phyloP scores from a whole-genome alignment of 2,113 vertebrate genomes.

The Benitochromis conjunctus region DNA sequence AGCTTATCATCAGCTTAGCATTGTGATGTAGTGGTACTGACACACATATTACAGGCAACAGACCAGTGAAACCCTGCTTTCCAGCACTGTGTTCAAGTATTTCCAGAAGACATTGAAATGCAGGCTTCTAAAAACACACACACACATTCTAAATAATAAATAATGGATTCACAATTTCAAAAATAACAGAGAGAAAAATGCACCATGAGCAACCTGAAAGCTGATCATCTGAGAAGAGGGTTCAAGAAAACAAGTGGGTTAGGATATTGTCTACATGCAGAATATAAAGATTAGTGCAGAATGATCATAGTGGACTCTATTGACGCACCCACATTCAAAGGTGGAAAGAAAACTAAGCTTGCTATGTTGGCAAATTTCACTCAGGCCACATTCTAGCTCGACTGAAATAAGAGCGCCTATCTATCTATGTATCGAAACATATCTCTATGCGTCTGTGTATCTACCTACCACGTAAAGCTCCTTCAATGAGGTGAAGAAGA shows the following conservation, averaged over 20 bases:
- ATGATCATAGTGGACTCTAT: constrained; percentile 1
- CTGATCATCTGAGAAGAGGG: background rate
- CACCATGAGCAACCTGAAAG: background rate
- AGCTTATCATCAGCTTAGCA: background rate
- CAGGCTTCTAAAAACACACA: background rate
- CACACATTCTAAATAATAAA: background rate
- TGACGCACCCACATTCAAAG: constrained; percentile 41
- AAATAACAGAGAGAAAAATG: background rate
- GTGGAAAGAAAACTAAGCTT: constrained; percentile 6
- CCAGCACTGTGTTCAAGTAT: background rate
- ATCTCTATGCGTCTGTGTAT: background rate
- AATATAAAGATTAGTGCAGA: background rate
- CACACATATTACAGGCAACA: background rate
- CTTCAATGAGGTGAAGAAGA: background rate
- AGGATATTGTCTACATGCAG: background rate
- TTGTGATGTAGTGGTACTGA: background rate
- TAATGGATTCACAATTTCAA: background rate
- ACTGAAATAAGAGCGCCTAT: background rate
- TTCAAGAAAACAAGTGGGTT: background rate
- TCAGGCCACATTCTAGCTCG: background rate
- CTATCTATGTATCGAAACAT: background rate
- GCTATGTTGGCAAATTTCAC: background rate
- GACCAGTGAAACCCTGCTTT: background rate
- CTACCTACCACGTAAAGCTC: background rate
- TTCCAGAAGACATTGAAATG: background rate